A percentile compares a stretch with the other conserved stretches of the same genome.
Conservation (phyloP, 2,113 vertebrate genomes). For the Mus pahari region DNA sequence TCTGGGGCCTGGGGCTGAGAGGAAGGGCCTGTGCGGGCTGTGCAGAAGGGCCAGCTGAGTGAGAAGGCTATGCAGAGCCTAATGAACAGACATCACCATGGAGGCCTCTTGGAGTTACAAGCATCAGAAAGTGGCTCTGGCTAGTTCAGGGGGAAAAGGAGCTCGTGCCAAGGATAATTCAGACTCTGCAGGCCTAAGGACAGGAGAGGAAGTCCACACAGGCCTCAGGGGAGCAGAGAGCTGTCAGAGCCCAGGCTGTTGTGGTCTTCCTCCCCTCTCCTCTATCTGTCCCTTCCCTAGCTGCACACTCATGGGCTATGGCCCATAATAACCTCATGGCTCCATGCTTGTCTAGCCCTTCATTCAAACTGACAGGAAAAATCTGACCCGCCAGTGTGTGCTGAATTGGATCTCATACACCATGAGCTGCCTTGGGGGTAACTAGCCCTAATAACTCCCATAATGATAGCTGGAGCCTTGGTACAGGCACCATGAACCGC, state of each 20-base stretch:
- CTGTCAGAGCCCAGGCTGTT: background rate
- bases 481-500: background rate
- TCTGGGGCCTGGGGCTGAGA: background rate
- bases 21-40: background rate
- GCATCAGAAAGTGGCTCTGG: background rate
- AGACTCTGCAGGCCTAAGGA: background rate
- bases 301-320: background rate
- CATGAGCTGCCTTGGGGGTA: background rate
- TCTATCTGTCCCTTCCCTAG: background rate
- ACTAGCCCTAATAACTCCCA: background rate
- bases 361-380: slow-evolving; percentile 26
- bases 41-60: background rate
- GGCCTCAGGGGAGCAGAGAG: background rate
- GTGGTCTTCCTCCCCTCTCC: background rate
- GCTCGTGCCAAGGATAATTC: background rate
- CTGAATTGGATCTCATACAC: background rate
- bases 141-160: background rate
- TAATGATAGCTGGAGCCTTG: background rate
- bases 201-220: background rate
- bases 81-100: background rate
- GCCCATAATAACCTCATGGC: background rate
- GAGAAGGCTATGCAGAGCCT: background rate
- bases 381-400: background rate
- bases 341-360: background rate
- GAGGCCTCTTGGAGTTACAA: background rate